Percentiles rank a stretch among this genome's conserved stretches.
Evolutionary conservation across 2,113 vertebrate genomes (phyloP).

Genomic region (Anarhynchus alexandrinus): DNA sequence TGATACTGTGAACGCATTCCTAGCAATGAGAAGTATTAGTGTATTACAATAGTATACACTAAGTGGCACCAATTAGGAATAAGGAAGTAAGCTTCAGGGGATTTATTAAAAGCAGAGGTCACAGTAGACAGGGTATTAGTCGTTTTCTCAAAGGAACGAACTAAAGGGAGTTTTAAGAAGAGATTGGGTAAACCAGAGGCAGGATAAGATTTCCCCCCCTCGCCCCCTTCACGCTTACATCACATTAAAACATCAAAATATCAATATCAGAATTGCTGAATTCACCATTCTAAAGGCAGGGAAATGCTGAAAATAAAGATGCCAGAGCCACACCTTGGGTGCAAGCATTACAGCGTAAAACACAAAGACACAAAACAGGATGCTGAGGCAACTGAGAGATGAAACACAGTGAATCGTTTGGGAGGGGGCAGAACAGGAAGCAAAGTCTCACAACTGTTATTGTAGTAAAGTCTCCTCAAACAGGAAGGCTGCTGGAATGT

Average conservation of each 20-base stretch:
- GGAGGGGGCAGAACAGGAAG: slow-evolving; percentile 9
- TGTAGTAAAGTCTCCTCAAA: not conserved
- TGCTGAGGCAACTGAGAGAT: not conserved
- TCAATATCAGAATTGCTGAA: not conserved
- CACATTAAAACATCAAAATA: not conserved
- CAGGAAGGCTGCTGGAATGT: slow-evolving; percentile 30
- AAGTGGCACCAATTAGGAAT: not conserved
- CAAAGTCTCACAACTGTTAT: not conserved
- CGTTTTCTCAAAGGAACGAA: not conserved
- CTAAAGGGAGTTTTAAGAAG: not conserved
- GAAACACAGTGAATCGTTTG: not conserved
- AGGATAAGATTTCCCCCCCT: rapidly evolving
- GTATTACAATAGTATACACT: not conserved
- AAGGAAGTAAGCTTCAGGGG: not conserved
- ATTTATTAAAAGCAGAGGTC: not conserved
- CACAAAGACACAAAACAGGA: slow-evolving; percentile 35
- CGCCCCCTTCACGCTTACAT: not conserved
- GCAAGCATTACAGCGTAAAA: not conserved
- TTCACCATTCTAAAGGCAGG: not conserved
- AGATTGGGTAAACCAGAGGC: not conserved
- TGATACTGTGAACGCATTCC: not conserved
- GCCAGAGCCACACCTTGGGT: not conserved
- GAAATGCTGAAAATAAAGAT: not conserved
- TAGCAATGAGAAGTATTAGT: not conserved
- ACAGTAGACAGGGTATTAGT: not conserved